Percentiles rank a stretch among this genome's conserved stretches.
phyloP scores from a whole-genome alignment of 2,113 vertebrate genomes.

The Antennarius striatus region DNA sequence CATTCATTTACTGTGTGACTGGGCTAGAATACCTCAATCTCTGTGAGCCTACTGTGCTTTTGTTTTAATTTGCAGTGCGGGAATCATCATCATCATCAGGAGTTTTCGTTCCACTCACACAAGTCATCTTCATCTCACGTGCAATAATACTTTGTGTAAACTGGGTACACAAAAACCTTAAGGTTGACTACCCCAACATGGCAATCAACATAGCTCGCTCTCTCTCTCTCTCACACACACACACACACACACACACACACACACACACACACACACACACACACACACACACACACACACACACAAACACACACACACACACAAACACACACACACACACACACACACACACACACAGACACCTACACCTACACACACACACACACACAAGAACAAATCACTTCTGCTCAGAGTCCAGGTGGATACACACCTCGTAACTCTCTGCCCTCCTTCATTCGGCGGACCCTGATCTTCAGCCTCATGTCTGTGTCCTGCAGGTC shows the following conservation, averaged over 20 bases:
- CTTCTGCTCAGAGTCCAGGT: conserved; percentile 45
- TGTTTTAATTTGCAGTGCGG: conserved; percentile 44
- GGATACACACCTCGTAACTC: conserved; percentile 87
- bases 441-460: conserved; percentile 88
- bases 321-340: background rate
- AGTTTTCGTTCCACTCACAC: conserved; percentile 18
- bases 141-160: too few species aligned
- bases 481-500: conserved; percentile 85
- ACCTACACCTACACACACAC: conserved; percentile 1
- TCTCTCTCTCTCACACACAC: background rate
- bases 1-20: conserved; percentile 6
- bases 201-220: too few species aligned
- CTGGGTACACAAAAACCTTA: too few species aligned
- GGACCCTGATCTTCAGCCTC: conserved; percentile 93
- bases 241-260: conserved; percentile 1
- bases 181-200: too few species aligned
- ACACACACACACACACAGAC: background rate
- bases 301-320: background rate
- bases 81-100: conserved; percentile 11
- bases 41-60: conserved; percentile 31
- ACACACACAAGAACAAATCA: background rate
- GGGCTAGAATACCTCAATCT: conserved; percentile 40
- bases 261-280: background rate
- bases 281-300: background rate
- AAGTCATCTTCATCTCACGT: background rate